phyloP scores from a whole-genome alignment of 2,888 invertebrate species.

The Encarsia formosa region DNA sequence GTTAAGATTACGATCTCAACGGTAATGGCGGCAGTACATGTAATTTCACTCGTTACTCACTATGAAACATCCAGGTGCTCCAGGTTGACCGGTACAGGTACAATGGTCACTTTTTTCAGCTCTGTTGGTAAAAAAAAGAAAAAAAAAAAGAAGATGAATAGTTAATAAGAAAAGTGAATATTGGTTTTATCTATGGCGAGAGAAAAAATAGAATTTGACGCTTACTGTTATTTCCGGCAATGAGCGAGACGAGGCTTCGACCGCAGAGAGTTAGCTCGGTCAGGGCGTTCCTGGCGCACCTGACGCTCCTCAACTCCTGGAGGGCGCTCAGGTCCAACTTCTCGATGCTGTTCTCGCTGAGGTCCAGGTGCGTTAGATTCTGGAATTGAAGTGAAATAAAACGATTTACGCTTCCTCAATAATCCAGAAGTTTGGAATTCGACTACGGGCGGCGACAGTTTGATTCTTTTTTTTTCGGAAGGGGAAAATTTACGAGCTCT shows the following conservation, averaged over 20 bases:
- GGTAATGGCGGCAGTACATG: no score
- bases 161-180: no score
- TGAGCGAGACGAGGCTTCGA: constrained; percentile 67
- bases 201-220: neutral
- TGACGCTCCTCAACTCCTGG: constrained; percentile 70
- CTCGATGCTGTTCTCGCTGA: constrained; percentile 80
- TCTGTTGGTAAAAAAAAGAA: constrained; percentile 55
- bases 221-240: constrained; percentile 79
- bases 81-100: constrained; percentile 67
- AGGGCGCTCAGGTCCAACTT: constrained; percentile 76
- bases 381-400: constrained; percentile 44
- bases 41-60: no score
- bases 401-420: no score
- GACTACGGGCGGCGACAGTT: no score
- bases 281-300: constrained; percentile 73
- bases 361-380: constrained; percentile 78
- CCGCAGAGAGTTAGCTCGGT: constrained; percentile 77
- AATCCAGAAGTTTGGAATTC: no score
- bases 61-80: constrained; percentile 76
- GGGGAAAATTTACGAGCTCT: constrained; percentile 17
- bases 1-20: no score
- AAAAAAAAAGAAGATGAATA: no score
- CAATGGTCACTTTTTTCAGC: constrained; percentile 66
- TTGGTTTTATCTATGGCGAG: no score
- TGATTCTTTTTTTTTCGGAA: no score